These are phyloP conservation scores for Bos taurus DNA, from an alignment of 2,113 vertebrate species.

Conservation along the genomic window ARS-UCD2.0 NC_037330.1:86890501-86891000, in stretches of 20 bases:
- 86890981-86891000: background rate
- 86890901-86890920: background rate
- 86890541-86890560: background rate
- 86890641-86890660: background rate
- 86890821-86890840: background rate
- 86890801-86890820: background rate
- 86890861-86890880: background rate
- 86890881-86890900: background rate
- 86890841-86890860: background rate
- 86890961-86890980: background rate
- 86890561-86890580: background rate
- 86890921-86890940: background rate
- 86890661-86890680: background rate
- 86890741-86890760: background rate
- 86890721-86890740: background rate
- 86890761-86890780: background rate
- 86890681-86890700: background rate
- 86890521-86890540: background rate
- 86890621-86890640: background rate
- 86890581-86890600: background rate
- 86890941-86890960: background rate
- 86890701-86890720: background rate
- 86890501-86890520: background rate
- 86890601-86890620: background rate
- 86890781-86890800: background rate